Base-by-base conservation (phyloP, 2,888 invertebrate genomes). In the Carabus problematicus region DNA sequence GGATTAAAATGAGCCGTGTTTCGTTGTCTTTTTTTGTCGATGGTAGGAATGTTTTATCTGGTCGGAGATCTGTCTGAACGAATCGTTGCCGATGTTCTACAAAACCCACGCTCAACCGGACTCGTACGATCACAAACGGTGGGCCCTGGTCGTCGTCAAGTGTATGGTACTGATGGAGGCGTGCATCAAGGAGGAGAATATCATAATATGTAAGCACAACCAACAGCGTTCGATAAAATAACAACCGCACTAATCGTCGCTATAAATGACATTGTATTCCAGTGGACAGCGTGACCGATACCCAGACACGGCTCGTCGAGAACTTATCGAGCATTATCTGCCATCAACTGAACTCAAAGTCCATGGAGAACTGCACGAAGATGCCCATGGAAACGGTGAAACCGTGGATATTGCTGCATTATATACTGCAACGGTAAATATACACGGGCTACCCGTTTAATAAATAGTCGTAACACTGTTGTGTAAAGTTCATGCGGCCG, bases 331-430 rank as follows among this genome's bases (percentile, higher is more conserved):
- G 89, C 75, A 87, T 94, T 60, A 87, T 94, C 72, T 90, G 91
- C 62, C 89, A 91, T 77, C 93, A 93, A 80, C 84, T 95, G 71
- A 93, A 94, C 76, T 80, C 85, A 0, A 80, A 85, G 2, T 75
- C 76, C 42, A 81, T 81, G 74, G 92, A 92, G 42, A 87, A 84
- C 77, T 83, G 84, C 29, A 81, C 85, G 40, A 89, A 88, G 71
- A 85, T 88, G 81, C 89, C 91, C 0, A 84, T 94, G 64, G 88
- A 89, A 70, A 88, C 90, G 11, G 87, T 93, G 11, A 81, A 87
- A 3, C 92, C 94, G 4, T 95, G 95, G 95, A 90, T 94, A 70
- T 83, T 96, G 69, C 83, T 96, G 74, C 92, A 95, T 82, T 89
- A 89, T 75, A 86, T 95, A 72, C 83, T 95, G 60, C 87, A 91